A percentile compares a stretch with the other conserved stretches of the same genome.
phyloP scores from a whole-genome alignment of 2,797 vertebrate genomes.

The Fistularia commersonii region DNA sequence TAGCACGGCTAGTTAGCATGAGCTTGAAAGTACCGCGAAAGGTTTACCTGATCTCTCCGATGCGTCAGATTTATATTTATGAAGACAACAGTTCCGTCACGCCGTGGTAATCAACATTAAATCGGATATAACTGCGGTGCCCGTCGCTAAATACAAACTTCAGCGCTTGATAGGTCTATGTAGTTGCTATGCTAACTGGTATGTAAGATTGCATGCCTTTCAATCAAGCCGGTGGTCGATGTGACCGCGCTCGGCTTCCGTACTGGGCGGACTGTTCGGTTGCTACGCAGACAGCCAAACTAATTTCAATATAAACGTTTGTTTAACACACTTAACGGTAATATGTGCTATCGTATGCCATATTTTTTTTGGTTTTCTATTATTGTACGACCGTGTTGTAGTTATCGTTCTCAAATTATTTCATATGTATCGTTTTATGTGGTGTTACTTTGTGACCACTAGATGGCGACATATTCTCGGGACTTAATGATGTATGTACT shows the following conservation, averaged over 20 bases:
- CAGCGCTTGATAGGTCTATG: slow-evolving; percentile 25
- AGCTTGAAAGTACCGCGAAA: slow-evolving; percentile 71
- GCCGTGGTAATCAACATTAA: slow-evolving; percentile 39
- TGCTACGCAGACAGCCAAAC: too few species aligned
- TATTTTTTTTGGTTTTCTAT: background rate
- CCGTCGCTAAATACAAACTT: slow-evolving; percentile 21
- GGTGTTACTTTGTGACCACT: too few species aligned
- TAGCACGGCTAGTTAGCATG: slow-evolving; percentile 60
- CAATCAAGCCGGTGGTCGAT: slow-evolving; percentile 65
- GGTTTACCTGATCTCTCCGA: slow-evolving; percentile 70
- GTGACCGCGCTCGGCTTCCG: slow-evolving; percentile 70
- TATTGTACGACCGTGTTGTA: background rate
- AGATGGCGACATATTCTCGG: too few species aligned
- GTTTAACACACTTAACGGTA: background rate
- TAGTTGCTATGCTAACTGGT: slow-evolving; percentile 52
- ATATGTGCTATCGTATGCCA: background rate
- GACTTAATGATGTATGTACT: too few species aligned
- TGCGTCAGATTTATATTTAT: slow-evolving; percentile 51
- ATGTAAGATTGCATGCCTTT: slow-evolving; percentile 68
- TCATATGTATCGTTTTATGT: too few species aligned
- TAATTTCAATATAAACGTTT: background rate
- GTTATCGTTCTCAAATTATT: too few species aligned
- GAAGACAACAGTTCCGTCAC: slow-evolving; percentile 24
- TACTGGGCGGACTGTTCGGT: slow-evolving; percentile 28
- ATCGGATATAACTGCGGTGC: slow-evolving; percentile 10